Evolutionary conservation across 2,797 vertebrate species (phyloP).

Genomic region (Mycteria americana): DNA sequence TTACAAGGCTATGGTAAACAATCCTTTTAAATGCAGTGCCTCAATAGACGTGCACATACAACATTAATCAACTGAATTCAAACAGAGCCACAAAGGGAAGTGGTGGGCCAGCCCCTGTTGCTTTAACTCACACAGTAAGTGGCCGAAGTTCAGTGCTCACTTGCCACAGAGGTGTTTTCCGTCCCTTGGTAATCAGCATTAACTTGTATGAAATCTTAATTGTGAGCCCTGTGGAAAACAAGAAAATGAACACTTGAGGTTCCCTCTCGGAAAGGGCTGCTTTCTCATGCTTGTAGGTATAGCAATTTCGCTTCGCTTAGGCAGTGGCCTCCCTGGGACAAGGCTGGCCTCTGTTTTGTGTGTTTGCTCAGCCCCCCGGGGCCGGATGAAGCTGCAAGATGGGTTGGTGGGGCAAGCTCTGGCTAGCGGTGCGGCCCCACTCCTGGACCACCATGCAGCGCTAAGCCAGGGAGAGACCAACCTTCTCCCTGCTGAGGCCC

Average conservation of each 20-base stretch:
- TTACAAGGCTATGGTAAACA: conserved; percentile 88
- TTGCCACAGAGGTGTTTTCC: conserved; percentile 54
- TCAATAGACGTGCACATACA: conserved; percentile 70
- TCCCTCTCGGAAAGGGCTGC: neutral
- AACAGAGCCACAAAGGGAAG: conserved; percentile 64
- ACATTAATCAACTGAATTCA: conserved; percentile 82
- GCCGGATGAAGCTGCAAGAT: neutral
- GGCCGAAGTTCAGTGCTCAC: conserved; percentile 45
- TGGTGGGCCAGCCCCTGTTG: conserved; percentile 13
- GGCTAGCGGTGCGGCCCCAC: accelerated
- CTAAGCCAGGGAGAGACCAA: neutral
- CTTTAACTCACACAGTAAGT: conserved; percentile 70
- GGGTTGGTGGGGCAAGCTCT: accelerated
- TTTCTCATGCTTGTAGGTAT: neutral
- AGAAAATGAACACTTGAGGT: neutral
- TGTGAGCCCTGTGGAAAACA: neutral
- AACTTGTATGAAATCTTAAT: conserved; percentile 38
- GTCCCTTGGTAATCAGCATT: neutral
- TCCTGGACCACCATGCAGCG: neutral
- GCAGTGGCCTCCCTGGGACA: neutral
- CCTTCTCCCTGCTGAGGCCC: neutral
- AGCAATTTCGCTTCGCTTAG: neutral
- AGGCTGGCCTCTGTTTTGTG: neutral
- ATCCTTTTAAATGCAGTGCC: conserved; percentile 73
- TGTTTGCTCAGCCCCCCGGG: neutral